These are phyloP conservation scores for Marisa cornuarietis DNA, from an alignment of 1,140 invertebrate species.

Conservation along the genomic window DNA sequence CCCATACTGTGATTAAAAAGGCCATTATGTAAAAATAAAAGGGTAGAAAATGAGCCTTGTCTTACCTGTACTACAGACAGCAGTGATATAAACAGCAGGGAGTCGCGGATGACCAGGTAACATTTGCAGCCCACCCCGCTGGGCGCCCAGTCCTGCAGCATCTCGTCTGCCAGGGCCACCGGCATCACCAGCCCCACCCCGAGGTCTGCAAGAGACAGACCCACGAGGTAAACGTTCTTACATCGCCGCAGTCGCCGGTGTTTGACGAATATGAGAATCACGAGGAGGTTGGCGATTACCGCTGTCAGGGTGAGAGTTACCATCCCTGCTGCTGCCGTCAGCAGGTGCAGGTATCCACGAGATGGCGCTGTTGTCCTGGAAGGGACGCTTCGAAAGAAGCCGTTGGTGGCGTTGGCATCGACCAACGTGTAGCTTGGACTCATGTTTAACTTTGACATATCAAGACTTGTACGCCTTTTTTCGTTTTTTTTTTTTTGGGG, in stretches of 20 bases:
- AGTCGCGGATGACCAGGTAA: constrained; percentile 44
- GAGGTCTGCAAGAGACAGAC: constrained; percentile 47
- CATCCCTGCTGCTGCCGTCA: constrained; percentile 35
- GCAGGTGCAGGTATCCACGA: constrained; percentile 11
- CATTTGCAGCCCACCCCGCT: constrained; percentile 31
- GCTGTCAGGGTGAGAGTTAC: constrained; percentile 39
- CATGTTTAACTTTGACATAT: too few species aligned
- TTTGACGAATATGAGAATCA: constrained; percentile 45
- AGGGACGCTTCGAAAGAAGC: too few species aligned
- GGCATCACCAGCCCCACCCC: constrained; percentile 46
- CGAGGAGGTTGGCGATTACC: constrained; percentile 42
- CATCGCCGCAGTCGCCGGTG: constrained; percentile 43
- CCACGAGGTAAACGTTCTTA: constrained; percentile 50
- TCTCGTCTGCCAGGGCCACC: constrained; percentile 42
- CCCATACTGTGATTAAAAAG: too few species aligned
- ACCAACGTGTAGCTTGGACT: too few species aligned
- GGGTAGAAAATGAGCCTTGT: not conserved
- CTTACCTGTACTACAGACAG: constrained; percentile 40
- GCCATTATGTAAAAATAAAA: too few species aligned
- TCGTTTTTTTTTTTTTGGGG: too few species aligned
- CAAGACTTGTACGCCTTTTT: too few species aligned
- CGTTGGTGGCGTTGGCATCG: too few species aligned
- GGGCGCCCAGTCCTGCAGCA: constrained; percentile 35
- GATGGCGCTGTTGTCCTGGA: not conserved
- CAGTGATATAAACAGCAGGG: constrained; percentile 46